A percentile compares a stretch with the other conserved stretches of the same genome.
These are phyloP conservation scores for Neolamprologus tretocephalus DNA, from an alignment of 2,113 vertebrate genomes.

Conservation along the genomic window DNA sequence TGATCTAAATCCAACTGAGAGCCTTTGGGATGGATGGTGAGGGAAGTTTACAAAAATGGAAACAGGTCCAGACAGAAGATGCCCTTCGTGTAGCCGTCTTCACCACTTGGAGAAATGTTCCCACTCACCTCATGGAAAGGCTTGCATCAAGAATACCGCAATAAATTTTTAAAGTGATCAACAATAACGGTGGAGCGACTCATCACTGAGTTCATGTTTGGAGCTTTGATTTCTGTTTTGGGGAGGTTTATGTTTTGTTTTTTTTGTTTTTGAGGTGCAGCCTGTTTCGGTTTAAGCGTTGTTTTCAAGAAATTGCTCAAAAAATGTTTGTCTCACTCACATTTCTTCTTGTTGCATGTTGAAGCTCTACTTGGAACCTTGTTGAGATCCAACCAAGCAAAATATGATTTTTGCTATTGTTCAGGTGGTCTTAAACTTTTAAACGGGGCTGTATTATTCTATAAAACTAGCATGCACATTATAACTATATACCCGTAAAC, in stretches of 20 bases:
- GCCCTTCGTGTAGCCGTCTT: accelerated
- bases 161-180: accelerated
- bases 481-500: not conserved
- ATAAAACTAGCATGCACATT: not conserved
- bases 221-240: too few relatives aligned
- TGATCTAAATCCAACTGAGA: too few relatives aligned
- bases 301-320: too few relatives aligned
- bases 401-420: accelerated
- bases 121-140: too few relatives aligned
- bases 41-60: too few relatives aligned
- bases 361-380: not conserved
- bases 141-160: accelerated
- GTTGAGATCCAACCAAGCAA: not conserved
- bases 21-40: too few relatives aligned
- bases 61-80: too few relatives aligned
- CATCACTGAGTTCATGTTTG: too few relatives aligned
- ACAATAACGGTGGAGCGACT: too few relatives aligned
- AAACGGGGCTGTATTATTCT: not conserved
- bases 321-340: not conserved
- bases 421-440: not conserved
- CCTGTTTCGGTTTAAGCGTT: accelerated
- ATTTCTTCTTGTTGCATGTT: not conserved
- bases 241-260: too few relatives aligned
- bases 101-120: too few relatives aligned
- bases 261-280: too few relatives aligned